A percentile compares a stretch with the other conserved stretches of the same genome.
phyloP scores from a whole-genome alignment of 1,140 invertebrate genomes.

The Drosophila bifasciata region DNA sequence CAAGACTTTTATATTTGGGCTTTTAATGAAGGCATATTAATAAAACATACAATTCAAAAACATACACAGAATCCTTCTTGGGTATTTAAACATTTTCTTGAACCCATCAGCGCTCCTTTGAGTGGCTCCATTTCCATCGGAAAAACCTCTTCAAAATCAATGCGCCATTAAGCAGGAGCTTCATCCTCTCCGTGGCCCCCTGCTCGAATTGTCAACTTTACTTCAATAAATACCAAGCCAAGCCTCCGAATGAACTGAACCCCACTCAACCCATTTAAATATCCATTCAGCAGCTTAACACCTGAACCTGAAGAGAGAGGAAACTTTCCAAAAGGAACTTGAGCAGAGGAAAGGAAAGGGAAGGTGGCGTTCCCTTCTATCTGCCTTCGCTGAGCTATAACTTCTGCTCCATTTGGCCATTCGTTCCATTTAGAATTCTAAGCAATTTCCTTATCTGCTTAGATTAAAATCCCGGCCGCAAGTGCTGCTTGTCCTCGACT shows the following conservation, averaged over 20 bases:
- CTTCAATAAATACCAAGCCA: conserved; percentile 38
- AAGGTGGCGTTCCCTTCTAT: too few species aligned
- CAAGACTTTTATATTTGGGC: too few species aligned
- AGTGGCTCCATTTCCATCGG: conserved; percentile 29
- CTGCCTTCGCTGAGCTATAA: conserved; percentile 28
- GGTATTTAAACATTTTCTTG: conserved; percentile 24
- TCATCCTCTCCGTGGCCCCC: background rate
- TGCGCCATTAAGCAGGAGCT: conserved; percentile 33
- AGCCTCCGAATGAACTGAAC: background rate
- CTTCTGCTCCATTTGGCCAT: conserved; percentile 69
- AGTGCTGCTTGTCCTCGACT: conserved; percentile 27
- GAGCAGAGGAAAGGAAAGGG: background rate
- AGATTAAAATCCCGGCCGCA: conserved; percentile 67
- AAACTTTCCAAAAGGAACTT: background rate
- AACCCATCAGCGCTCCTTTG: conserved; percentile 11
- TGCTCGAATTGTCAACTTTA: conserved; percentile 49
- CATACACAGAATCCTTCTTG: conserved; percentile 8
- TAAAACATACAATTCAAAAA: too few species aligned
- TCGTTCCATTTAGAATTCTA: conserved; percentile 69
- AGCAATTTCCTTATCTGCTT: conserved; percentile 80
- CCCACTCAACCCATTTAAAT: conserved; percentile 59
- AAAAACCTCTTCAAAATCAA: conserved; percentile 34
- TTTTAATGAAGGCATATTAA: too few species aligned
- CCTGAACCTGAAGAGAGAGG: conserved; percentile 35
- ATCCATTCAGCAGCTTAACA: conserved; percentile 70